These are phyloP conservation scores for Caenorhabditis japonica DNA, from an alignment of 2,888 invertebrate genomes.

Conservation along the genomic window DNA sequence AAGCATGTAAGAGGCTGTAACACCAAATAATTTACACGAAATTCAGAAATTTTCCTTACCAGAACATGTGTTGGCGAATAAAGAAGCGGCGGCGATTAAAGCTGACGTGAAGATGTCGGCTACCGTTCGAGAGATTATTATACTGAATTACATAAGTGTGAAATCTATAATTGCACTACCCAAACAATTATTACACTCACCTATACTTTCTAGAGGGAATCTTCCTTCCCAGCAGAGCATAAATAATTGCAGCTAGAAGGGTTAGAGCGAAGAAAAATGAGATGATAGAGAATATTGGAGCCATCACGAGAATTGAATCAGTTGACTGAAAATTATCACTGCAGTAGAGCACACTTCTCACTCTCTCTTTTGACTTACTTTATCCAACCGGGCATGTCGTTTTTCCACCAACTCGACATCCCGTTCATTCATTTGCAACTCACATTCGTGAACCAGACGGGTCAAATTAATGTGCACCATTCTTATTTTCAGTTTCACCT, in stretches of 20 bases:
- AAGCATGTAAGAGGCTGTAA: constrained; percentile 64
- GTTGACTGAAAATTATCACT: constrained; percentile 50
- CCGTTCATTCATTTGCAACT: constrained; percentile 45
- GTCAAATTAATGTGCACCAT: constrained; percentile 53
- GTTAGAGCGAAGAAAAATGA: constrained; percentile 49
- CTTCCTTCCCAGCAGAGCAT: constrained; percentile 53
- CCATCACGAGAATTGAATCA: constrained; percentile 49
- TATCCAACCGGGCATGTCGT: constrained; percentile 43
- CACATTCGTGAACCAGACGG: constrained; percentile 44
- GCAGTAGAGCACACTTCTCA: too few relatives aligned
- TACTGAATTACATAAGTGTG: constrained; percentile 44
- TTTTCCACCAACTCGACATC: constrained; percentile 42
- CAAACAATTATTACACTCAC: constrained; percentile 17
- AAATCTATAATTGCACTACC: too few relatives aligned
- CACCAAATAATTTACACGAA: not conserved
- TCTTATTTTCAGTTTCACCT: constrained; percentile 4
- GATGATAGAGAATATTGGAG: constrained; percentile 58
- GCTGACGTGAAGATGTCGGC: constrained; percentile 62
- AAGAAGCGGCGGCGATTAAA: constrained; percentile 56
- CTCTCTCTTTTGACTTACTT: too few relatives aligned
- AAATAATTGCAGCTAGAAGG: constrained; percentile 56
- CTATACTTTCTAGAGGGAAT: constrained; percentile 65
- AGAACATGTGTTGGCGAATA: constrained; percentile 55
- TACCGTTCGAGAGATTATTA: constrained; percentile 54
- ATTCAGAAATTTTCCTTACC: constrained; percentile 5